Conservation (phyloP, 2,888 invertebrate species). For the Ophion obscuratus region DNA sequence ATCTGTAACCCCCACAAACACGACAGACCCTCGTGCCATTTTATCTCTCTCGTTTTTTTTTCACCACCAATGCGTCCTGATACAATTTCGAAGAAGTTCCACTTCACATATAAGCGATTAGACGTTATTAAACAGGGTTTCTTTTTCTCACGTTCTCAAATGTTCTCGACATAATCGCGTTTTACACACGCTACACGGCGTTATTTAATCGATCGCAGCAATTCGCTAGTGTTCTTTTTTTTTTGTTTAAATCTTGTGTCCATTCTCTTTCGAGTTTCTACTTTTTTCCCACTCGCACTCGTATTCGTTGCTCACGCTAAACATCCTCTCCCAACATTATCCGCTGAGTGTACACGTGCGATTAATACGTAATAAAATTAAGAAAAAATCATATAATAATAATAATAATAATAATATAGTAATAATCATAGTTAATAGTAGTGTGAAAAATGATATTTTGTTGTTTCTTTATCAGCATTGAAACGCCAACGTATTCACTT, state of each 20-base stretch:
- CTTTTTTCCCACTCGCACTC: conserved; percentile 56
- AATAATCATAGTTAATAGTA: conserved; percentile 66
- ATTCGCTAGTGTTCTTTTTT: conserved; percentile 57
- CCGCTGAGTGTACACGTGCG: conserved; percentile 79
- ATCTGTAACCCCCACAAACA: conserved; percentile 34
- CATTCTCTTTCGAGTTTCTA: conserved; percentile 53
- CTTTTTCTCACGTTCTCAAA: conserved; percentile 31
- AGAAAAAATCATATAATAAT: conserved; percentile 64
- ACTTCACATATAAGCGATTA: conserved; percentile 63
- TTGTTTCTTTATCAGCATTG: conserved; percentile 63
- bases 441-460: conserved; percentile 70
- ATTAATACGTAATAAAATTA: conserved; percentile 69
- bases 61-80: conserved; percentile 59
- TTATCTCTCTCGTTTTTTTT: not conserved
- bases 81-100: conserved; percentile 63
- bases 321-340: conserved; percentile 59
- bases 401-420: conserved; percentile 73
- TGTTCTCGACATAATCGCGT: conserved; percentile 50
- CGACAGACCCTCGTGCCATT: conserved; percentile 64
- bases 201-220: conserved; percentile 42
- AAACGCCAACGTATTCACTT: conserved; percentile 70
- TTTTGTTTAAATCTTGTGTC: conserved; percentile 47
- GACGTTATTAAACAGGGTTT: conserved; percentile 60
- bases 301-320: conserved; percentile 53
- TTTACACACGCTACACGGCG: conserved; percentile 55